Percentiles rank a stretch among this genome's conserved stretches.
Evolutionary conservation across 2,113 vertebrate genomes (phyloP).

Genomic region (Nerophis lumbriciformis): DNA sequence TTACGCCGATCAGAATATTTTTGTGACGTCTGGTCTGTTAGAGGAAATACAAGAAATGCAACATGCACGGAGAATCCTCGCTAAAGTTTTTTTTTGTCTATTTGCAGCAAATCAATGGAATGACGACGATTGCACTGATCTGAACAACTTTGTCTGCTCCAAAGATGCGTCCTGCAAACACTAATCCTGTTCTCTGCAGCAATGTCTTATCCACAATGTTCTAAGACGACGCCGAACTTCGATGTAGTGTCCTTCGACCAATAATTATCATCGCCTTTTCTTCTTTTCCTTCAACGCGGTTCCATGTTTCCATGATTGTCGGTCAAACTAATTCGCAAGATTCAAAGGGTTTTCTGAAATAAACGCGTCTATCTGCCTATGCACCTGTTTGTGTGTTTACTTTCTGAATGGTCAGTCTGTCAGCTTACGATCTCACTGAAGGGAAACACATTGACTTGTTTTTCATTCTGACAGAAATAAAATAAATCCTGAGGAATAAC

Average conservation of each 20-base stretch:
- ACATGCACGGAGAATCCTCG: not conserved
- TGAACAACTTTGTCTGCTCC: not conserved
- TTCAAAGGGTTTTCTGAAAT: not conserved
- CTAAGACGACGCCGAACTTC: not conserved
- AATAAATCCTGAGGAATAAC: too few species aligned
- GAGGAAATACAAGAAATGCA: not conserved
- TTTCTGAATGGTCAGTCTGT: not conserved
- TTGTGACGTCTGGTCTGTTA: not conserved
- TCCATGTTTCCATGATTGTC: conserved; percentile 4
- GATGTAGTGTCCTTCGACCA: too few species aligned
- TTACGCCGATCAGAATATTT: not conserved
- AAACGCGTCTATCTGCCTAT: not conserved
- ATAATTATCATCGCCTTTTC: not conserved
- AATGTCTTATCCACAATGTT: not conserved
- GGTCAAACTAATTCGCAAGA: conserved; percentile 1
- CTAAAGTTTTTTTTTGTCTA: not conserved
- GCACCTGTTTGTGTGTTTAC: not conserved
- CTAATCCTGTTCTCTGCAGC: not conserved
- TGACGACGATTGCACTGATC: not conserved
- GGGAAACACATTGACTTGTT: too few species aligned
- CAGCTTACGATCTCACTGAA: too few species aligned
- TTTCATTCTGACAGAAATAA: too few species aligned
- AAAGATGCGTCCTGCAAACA: not conserved
- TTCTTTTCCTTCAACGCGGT: not conserved
- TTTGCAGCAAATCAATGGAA: not conserved